phyloP scores from a whole-genome alignment of 1,140 invertebrate genomes.

The Zaprionus taronus region DNA sequence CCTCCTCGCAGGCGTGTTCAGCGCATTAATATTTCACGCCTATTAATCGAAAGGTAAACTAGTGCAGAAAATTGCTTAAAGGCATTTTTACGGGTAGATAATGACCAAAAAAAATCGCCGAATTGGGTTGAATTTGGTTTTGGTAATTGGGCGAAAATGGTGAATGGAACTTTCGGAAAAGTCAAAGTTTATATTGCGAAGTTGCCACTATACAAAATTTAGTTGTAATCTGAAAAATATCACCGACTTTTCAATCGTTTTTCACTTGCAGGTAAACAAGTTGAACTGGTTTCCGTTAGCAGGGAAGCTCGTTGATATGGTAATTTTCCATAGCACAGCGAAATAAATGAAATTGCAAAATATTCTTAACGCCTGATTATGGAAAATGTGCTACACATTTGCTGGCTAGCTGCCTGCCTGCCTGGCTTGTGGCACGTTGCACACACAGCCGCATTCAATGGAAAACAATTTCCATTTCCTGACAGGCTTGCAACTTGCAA shows the following conservation, averaged over 20 bases:
- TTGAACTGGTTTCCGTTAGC: constrained; percentile 47
- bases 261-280: constrained; percentile 3
- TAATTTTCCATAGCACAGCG: constrained; percentile 11
- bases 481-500: constrained; percentile 30
- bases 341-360: constrained; percentile 79
- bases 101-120: constrained; percentile 21
- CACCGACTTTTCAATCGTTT: no score
- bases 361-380: constrained; percentile 81
- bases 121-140: constrained; percentile 20
- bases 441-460: constrained; percentile 36
- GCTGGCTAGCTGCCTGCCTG: constrained; percentile 18
- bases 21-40: constrained; percentile 78
- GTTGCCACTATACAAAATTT: not conserved
- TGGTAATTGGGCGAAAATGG: constrained; percentile 9
- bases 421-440: constrained; percentile 15
- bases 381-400: constrained; percentile 76
- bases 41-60: constrained; percentile 65
- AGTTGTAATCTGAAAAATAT: not conserved
- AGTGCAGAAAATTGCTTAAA: constrained; percentile 64
- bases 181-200: not conserved
- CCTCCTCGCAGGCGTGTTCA: constrained; percentile 67
- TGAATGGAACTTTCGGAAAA: constrained; percentile 6
- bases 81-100: constrained; percentile 34
- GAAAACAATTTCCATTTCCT: constrained; percentile 83
- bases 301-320: constrained; percentile 7